These are phyloP conservation scores for Sylvia atricapilla DNA, from an alignment of 2,113 vertebrate species.

Conservation along the genomic window DNA sequence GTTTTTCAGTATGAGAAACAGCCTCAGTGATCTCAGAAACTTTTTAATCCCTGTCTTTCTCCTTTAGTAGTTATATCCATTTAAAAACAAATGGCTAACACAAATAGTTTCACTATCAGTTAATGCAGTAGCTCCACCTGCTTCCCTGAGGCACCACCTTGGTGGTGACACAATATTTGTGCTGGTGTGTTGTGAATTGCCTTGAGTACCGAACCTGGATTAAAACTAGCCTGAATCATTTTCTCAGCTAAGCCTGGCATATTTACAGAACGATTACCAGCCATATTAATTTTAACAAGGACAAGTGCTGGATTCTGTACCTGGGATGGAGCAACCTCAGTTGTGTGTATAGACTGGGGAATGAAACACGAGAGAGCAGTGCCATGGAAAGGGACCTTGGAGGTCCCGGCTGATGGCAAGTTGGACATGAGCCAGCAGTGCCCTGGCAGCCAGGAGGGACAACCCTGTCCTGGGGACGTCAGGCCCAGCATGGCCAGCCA, in stretches of 20 bases:
- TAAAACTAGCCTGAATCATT: background rate
- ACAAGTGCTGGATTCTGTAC: background rate
- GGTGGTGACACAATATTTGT: background rate
- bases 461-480: background rate
- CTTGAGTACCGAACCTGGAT: background rate
- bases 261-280: background rate
- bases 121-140: background rate
- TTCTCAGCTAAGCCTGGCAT: background rate
- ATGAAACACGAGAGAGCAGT: background rate
- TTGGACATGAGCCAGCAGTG: background rate
- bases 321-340: background rate
- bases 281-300: background rate
- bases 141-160: background rate
- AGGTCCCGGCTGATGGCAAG: accelerated
- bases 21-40: background rate
- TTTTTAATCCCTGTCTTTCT: background rate
- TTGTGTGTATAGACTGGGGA: background rate
- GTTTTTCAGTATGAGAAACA: background rate
- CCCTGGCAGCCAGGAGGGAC: background rate
- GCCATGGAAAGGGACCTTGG: background rate
- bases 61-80: background rate
- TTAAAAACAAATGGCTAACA: background rate
- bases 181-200: background rate
- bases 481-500: accelerated
- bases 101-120: background rate